These are phyloP conservation scores for Thaleichthys pacificus DNA, from an alignment of 2,797 vertebrate species.

Conservation along the genomic window DNA sequence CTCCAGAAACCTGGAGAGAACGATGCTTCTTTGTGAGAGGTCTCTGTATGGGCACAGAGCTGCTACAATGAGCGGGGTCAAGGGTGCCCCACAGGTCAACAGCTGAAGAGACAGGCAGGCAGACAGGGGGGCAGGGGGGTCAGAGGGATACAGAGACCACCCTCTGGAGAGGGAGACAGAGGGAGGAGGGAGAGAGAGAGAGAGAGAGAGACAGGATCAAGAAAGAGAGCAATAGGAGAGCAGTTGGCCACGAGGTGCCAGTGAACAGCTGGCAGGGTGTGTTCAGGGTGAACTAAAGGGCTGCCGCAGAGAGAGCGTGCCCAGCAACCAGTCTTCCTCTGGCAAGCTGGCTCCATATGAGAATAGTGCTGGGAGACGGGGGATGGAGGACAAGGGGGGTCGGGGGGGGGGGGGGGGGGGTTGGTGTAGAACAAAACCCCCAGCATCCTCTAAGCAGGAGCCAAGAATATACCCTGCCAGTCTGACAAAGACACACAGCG, in stretches of 20 bases:
- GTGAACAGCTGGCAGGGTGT: constrained; percentile 40
- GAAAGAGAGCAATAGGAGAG: neutral
- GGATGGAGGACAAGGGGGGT: constrained; percentile 33
- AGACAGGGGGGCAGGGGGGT: neutral
- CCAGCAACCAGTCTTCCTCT: constrained; percentile 48
- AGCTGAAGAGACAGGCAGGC: constrained; percentile 59
- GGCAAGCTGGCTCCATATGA: constrained; percentile 44
- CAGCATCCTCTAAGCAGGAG: constrained; percentile 34
- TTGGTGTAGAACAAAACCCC: constrained; percentile 38
- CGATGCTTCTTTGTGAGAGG: neutral
- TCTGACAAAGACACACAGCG: constrained; percentile 52
- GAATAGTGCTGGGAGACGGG: neutral
- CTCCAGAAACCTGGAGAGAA: constrained; percentile 1
- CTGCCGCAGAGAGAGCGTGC: constrained; percentile 43
- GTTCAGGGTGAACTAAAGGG: constrained; percentile 49
- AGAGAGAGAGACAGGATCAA: neutral
- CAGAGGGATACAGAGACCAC: neutral
- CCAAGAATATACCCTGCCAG: constrained; percentile 47
- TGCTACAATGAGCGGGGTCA: constrained; percentile 62
- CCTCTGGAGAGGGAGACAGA: neutral
- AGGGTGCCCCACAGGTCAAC: constrained; percentile 70
- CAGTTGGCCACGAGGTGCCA: neutral
- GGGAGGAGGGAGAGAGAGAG: neutral
- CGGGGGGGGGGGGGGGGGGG: constrained; percentile 31
- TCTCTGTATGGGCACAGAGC: constrained; percentile 27